Evolutionary conservation across 2,797 vertebrate species (phyloP), one percentile per base, ranked within the genome.

Genomic region (Sebastes reedi): DNA sequence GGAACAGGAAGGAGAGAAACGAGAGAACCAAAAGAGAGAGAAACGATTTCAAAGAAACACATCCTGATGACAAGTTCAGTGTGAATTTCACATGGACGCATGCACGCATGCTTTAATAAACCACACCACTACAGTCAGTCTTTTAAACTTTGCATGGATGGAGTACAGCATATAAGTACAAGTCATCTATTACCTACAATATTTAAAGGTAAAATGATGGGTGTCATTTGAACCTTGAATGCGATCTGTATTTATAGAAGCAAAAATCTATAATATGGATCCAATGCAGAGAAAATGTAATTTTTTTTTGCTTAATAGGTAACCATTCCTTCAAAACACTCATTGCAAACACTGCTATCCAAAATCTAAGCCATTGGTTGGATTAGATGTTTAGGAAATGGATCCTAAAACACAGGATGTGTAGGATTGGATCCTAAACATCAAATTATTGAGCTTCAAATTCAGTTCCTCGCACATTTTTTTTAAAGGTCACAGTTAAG

Each of bases 31-130:
- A 83, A 83, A 32, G 77, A 89, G 75, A 88, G 72, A 88, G 82
- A 88, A 75, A 82, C 70, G 82, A 91, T 90, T 91, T 93, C 87
- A 91, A 92, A 93, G 88, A 87, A 88, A 85, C 85, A 92, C 89
- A 85, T 91, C 87, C 88, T 92, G 89, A 82, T 91, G 85, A 89
- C 86, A 87, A 73, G 87, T 82, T 89, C 76, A 79, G 84, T 65
- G 73, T 86, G 59, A 77, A 73, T 84, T 85, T 91, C 84, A 84
- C 75, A 86, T 50, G 67, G 73, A 85, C 64, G 55, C 56, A 59
- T 61, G 67, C 75, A 85, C 64, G 58, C 56, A 59, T 34, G 77
- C 59, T 72, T 83, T 70, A 50, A 32, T 67, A n/a, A 66, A 67
- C 80, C 29, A 68, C 67, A 46, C 22, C 27, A 66, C 72, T 32